Percentiles rank a stretch among this genome's conserved stretches.
Evolutionary conservation across 2,113 vertebrate genomes (phyloP).

Genomic region (Ammospiza nelsoni): DNA sequence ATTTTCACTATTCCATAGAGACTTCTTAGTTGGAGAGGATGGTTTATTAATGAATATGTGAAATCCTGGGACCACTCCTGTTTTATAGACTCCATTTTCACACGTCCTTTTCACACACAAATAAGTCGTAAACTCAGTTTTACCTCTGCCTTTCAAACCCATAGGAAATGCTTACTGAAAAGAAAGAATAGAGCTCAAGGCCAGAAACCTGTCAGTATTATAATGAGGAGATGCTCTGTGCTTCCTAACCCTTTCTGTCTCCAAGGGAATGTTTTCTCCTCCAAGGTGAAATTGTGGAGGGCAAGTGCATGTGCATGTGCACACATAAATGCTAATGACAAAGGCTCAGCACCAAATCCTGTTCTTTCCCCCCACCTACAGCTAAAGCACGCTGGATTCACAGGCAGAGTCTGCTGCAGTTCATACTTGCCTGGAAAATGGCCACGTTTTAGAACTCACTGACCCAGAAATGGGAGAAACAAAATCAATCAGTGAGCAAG

Average conservation of each 20-base stretch:
- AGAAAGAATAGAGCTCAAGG: not conserved
- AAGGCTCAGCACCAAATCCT: not conserved
- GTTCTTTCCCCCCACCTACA: not conserved
- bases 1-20: not conserved
- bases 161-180: not conserved
- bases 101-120: not conserved
- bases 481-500: slow-evolving; percentile 7
- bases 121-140: not conserved
- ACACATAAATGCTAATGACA: not conserved
- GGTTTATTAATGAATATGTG: not conserved
- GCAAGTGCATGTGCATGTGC: not conserved
- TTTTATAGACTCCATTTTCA: not conserved
- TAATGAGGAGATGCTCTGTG: not conserved
- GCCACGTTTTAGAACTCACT: not conserved
- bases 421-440: slow-evolving; percentile 2
- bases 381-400: not conserved
- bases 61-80: not conserved
- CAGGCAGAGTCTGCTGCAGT: not conserved
- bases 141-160: slow-evolving; percentile 13
- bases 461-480: slow-evolving; percentile 29
- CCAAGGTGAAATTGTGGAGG: slow-evolving; percentile 3
- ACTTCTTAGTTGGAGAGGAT: not conserved
- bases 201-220: not conserved
- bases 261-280: not conserved
- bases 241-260: not conserved